A percentile compares a stretch with the other conserved stretches of the same genome.
These are phyloP conservation scores for Wiebesia pumilae DNA, from an alignment of 1,140 invertebrate species.

Conservation along the genomic window DNA sequence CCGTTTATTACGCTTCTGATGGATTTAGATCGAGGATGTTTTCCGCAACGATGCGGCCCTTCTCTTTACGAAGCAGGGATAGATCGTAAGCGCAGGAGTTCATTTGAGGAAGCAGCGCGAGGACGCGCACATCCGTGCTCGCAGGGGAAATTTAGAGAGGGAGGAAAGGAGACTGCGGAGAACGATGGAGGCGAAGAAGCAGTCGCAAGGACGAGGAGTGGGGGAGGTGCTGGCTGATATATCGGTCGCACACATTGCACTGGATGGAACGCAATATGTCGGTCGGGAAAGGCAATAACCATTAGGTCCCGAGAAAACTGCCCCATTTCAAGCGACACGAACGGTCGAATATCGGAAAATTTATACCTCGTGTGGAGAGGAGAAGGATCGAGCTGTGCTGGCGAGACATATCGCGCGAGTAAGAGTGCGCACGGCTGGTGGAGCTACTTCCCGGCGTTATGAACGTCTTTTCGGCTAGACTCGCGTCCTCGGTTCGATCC, in stretches of 20 bases:
- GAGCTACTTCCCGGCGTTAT: conserved; percentile 12
- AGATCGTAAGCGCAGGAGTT: neutral
- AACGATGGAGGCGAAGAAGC: neutral
- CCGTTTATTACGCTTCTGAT: neutral
- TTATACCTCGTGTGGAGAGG: conserved; percentile 69
- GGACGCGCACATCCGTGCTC: neutral
- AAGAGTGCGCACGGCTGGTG: neutral
- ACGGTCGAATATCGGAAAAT: conserved; percentile 78
- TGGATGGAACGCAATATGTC: conserved; percentile 80
- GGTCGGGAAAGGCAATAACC: conserved; percentile 79
- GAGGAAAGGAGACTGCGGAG: neutral
- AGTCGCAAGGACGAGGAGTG: neutral
- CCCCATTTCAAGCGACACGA: conserved; percentile 79
- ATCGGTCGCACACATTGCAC: conserved; percentile 76
- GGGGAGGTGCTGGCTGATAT: conserved; percentile 38
- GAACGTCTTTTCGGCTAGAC: conserved; percentile 45
- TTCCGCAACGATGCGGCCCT: neutral
- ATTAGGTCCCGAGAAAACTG: conserved; percentile 79
- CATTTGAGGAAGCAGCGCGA: neutral
- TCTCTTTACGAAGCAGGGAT: neutral
- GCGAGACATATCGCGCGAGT: conserved; percentile 57
- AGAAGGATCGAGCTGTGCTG: conserved; percentile 42
- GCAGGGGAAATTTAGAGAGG: conserved; percentile 41
- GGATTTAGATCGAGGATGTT: neutral
- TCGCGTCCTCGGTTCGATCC: conserved; percentile 25